Percentiles rank a stretch among this genome's conserved stretches.
phyloP scores from a whole-genome alignment of 2,113 vertebrate species.

The Myiozetetes cayanensis region DNA sequence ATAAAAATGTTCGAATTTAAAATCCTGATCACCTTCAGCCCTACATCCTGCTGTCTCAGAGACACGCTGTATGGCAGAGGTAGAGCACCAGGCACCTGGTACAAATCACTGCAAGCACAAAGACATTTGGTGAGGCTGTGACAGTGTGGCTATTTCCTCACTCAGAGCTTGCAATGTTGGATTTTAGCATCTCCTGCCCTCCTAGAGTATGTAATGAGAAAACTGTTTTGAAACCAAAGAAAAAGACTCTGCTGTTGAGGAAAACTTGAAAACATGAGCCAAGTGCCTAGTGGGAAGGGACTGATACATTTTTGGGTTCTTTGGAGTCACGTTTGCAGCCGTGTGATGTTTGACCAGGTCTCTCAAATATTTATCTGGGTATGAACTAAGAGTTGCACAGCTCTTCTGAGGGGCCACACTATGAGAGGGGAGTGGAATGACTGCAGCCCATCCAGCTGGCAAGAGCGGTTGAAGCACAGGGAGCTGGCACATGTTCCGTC shows the following conservation, averaged over 20 bases:
- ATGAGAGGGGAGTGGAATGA: not conserved
- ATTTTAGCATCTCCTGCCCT: not conserved
- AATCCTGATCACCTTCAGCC: not conserved
- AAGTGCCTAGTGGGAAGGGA: not conserved
- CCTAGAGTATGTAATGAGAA: not conserved
- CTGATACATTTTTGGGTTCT: not conserved
- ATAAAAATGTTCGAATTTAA: not conserved
- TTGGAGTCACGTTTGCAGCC: not conserved
- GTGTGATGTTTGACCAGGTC: not conserved
- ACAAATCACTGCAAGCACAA: not conserved
- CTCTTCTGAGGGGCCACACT: not conserved
- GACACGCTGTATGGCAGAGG: not conserved
- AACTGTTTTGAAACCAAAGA: not conserved
- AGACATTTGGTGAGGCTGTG: not conserved
- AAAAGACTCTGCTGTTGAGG: not conserved
- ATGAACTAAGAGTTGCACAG: not conserved
- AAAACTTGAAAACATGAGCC: not conserved
- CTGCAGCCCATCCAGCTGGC: not conserved
- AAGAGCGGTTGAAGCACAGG: not conserved
- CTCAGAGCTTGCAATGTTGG: fast-evolving
- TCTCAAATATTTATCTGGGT: not conserved
- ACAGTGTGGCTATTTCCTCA: not conserved
- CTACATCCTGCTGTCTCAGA: not conserved
- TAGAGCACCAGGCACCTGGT: fast-evolving
- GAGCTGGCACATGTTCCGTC: not conserved